phyloP scores from a whole-genome alignment of 2,888 invertebrate species.

The Strigamia maritima region DNA sequence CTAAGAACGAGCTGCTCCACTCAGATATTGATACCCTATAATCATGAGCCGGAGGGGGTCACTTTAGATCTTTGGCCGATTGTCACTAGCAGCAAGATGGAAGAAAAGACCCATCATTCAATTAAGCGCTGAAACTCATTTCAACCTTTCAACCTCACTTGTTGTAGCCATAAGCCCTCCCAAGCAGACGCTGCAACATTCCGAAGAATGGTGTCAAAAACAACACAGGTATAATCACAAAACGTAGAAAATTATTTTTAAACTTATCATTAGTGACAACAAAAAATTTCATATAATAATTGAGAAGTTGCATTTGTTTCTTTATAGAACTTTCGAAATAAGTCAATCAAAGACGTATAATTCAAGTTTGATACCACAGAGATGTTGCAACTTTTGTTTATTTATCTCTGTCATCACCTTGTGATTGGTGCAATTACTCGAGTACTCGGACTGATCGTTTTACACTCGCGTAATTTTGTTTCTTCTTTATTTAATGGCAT shows the following conservation, averaged over 20 bases:
- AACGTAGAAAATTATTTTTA: background rate
- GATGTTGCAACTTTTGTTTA: background rate
- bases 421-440: slow-evolving; percentile 3
- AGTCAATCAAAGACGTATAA: background rate
- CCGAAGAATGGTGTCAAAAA: slow-evolving; percentile 10
- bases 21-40: slow-evolving; percentile 10
- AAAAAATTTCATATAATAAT: background rate
- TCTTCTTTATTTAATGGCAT: slow-evolving; percentile 15
- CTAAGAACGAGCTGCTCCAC: background rate
- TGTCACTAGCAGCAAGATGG: slow-evolving; percentile 6
- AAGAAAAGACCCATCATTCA: slow-evolving; percentile 10
- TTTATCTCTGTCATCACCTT: background rate
- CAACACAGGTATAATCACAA: slow-evolving; percentile 10
- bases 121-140: slow-evolving; percentile 1
- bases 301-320: too few species aligned
- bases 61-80: slow-evolving; percentile 15
- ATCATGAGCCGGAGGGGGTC: slow-evolving; percentile 8
- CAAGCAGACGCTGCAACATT: slow-evolving; percentile 10
- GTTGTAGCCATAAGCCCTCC: background rate
- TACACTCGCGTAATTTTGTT: slow-evolving; percentile 5
- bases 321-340: background rate
- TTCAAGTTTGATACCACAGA: background rate
- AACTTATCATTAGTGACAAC: background rate
- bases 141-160: slow-evolving; percentile 1
- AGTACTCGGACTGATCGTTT: background rate